Evolutionary conservation across 2,113 vertebrate species (phyloP).

Genomic region (Carassius gibelio): DNA sequence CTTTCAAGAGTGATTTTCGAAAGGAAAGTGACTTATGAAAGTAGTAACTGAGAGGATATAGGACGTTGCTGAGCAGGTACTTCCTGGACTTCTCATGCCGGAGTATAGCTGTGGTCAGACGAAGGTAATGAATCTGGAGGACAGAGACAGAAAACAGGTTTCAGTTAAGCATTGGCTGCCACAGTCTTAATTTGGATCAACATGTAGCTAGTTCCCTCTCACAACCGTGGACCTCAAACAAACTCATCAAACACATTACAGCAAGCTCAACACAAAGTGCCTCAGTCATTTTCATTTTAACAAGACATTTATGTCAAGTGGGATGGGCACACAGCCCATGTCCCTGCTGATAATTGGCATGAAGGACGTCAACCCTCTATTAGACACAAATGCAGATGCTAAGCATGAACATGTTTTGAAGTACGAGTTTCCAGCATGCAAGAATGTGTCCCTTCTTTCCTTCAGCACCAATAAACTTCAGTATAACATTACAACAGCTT

Average conservation of each 20-base stretch:
- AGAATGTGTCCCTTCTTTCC: neutral
- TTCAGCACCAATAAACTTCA: neutral
- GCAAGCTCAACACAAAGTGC: neutral
- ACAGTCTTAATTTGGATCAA: neutral
- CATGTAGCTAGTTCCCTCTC: neutral
- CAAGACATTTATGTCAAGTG: neutral
- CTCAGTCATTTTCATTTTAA: neutral
- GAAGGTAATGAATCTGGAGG: conserved; percentile 91
- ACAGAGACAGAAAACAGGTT: neutral
- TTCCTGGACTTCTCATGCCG: conserved; percentile 94
- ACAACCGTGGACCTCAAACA: neutral
- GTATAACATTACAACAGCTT: neutral
- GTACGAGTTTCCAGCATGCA: conserved; percentile 12
- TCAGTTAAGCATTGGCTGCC: neutral
- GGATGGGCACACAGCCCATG: neutral
- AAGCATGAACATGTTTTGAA: neutral
- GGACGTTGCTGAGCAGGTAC: conserved; percentile 90
- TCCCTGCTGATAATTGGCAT: neutral
- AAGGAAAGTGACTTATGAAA: neutral
- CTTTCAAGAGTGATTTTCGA: neutral
- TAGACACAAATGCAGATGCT: neutral
- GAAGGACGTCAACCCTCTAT: too few relatives aligned
- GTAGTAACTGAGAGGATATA: conserved; percentile 85
- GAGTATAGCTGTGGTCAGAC: conserved; percentile 89
- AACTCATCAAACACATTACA: neutral